Conservation (phyloP, 92 coral and sea anemone species). For the Phenganax marumi region DNA sequence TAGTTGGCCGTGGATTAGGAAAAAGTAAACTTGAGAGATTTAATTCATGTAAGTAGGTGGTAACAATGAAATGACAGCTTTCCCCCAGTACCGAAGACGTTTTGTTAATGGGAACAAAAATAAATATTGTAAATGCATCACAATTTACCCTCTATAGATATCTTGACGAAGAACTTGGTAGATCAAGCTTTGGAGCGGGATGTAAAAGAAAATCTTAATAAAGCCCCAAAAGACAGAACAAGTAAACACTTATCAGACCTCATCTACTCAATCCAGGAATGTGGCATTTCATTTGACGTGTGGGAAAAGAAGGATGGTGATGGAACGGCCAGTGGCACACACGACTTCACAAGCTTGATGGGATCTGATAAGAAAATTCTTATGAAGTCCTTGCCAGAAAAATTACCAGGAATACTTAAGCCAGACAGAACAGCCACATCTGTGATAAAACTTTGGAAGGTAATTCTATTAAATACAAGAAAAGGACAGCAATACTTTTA, state of each 20-base stretch:
- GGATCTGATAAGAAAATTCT: constrained; percentile 29
- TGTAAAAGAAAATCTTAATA: background rate
- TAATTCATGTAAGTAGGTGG: too few relatives aligned
- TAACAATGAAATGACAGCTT: too few relatives aligned
- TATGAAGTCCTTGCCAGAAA: constrained; percentile 10
- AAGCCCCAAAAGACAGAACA: background rate
- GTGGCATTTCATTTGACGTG: constrained; percentile 16
- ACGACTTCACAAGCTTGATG: constrained; percentile 39
- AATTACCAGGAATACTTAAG: background rate
- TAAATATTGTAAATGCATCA: too few relatives aligned
- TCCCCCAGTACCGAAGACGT: too few relatives aligned
- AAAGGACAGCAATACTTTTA: too few relatives aligned
- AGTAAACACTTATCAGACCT: background rate
- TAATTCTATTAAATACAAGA: too few relatives aligned
- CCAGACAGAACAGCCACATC: background rate
- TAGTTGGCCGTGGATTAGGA: too few relatives aligned
- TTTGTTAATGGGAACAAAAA: too few relatives aligned
- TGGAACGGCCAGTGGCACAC: constrained; percentile 20
- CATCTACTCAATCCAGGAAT: background rate
- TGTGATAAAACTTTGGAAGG: too few relatives aligned
- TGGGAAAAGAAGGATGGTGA: constrained; percentile 18
- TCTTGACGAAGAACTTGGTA: background rate
- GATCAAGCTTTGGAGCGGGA: background rate
- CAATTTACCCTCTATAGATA: background rate
- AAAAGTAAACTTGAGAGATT: too few relatives aligned